Conservation (phyloP, 2,113 vertebrate genomes). For the Orycteropus afer region DNA sequence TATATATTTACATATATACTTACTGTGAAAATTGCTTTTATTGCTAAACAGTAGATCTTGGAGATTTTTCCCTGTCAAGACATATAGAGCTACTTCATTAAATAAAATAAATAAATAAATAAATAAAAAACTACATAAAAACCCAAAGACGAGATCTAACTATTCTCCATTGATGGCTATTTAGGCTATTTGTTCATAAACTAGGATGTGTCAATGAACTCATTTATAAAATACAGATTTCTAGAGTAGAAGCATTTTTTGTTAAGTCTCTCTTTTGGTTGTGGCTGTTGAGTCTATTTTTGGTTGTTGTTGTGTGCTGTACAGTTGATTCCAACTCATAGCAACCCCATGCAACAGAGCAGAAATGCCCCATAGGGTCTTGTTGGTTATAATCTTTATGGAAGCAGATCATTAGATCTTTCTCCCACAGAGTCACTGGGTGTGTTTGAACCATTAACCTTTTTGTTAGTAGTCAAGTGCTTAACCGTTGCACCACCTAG, state of each 20-base stretch:
- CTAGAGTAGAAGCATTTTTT: neutral
- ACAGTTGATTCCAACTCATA: too few species aligned
- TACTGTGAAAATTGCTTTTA: too few species aligned
- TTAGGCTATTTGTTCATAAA: neutral
- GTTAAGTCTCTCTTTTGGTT: neutral
- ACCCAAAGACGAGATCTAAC: accelerated
- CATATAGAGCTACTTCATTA: neutral
- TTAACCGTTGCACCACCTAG: neutral
- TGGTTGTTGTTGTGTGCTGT: too few species aligned
- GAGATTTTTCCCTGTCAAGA: neutral
- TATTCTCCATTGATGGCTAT: accelerated
- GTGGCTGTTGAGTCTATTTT: too few species aligned
- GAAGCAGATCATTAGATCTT: neutral
- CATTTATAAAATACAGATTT: neutral
- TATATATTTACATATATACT: too few species aligned
- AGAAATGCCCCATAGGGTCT: too few species aligned
- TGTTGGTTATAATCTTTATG: neutral
- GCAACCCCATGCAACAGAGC: too few species aligned
- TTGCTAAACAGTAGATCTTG: accelerated
- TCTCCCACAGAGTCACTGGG: neutral
- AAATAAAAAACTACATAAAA: too few species aligned
- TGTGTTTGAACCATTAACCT: neutral
- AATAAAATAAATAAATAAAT: too few species aligned
- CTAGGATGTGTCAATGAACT: neutral
- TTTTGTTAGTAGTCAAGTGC: neutral